Percentiles rank a stretch among this genome's conserved stretches.
phyloP scores from a whole-genome alignment of 2,113 vertebrate species.

The Stercorarius parasiticus region DNA sequence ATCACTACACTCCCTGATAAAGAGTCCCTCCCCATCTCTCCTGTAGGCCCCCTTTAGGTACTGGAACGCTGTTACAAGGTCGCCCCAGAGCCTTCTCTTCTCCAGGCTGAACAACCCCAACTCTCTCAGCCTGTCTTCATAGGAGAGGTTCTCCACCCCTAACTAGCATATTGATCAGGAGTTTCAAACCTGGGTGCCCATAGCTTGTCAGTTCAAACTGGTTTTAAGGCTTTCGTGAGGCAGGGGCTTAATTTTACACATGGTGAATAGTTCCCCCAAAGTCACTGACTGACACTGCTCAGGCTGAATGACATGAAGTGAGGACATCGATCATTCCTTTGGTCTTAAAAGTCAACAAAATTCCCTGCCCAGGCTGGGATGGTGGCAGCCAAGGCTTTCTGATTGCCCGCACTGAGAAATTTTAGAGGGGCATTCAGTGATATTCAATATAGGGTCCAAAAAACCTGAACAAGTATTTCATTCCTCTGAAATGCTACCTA shows the following conservation, averaged over 20 bases:
- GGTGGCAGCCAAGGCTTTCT: not conserved
- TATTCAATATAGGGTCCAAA: not conserved
- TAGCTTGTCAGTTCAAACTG: not conserved
- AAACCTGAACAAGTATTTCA: not conserved
- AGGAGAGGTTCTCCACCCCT: not conserved
- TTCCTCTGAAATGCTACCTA: not conserved
- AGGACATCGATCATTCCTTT: not conserved
- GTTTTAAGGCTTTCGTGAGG: not conserved
- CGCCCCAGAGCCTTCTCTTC: not conserved
- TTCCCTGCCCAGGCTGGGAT: not conserved
- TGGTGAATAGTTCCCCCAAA: fast-evolving
- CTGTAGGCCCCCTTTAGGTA: not conserved
- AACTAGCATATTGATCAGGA: not conserved
- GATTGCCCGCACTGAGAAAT: fast-evolving
- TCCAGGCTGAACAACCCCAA: not conserved
- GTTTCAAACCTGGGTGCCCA: not conserved
- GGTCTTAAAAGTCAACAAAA: not conserved
- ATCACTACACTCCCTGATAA: not conserved
- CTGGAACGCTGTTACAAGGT: too few species aligned
- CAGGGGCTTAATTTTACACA: not conserved
- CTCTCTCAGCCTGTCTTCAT: not conserved
- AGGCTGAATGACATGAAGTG: fast-evolving
- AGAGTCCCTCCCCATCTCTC: not conserved
- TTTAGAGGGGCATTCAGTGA: not conserved
- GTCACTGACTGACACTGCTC: not conserved